phyloP scores from a whole-genome alignment of 2,888 invertebrate species.

The Nematopogon swammerdamellus region DNA sequence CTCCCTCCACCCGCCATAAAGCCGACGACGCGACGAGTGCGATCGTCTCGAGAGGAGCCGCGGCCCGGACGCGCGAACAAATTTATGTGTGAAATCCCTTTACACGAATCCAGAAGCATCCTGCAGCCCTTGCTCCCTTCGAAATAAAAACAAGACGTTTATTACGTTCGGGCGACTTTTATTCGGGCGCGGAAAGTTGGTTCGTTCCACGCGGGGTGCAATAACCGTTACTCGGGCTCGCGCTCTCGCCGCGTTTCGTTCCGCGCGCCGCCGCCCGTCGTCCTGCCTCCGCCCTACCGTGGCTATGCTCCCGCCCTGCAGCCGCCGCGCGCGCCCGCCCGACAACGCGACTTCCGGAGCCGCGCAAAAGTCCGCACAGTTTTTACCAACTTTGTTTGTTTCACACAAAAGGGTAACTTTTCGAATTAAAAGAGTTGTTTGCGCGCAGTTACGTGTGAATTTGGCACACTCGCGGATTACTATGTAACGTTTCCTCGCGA shows the following conservation, averaged over 20 bases:
- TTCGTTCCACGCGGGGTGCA: not conserved
- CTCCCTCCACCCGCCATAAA: not conserved
- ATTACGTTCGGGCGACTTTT: constrained; percentile 30
- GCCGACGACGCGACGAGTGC: not conserved
- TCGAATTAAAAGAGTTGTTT: not conserved
- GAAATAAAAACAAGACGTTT: constrained; percentile 31
- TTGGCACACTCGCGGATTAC: not conserved
- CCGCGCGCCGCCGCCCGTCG: too few species aligned
- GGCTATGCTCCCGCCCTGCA: too few species aligned
- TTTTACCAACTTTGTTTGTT: not conserved
- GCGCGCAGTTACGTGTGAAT: not conserved
- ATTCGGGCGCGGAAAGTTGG: not conserved
- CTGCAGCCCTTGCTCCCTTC: constrained; percentile 14
- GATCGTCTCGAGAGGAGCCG: not conserved
- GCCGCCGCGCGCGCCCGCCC: not conserved
- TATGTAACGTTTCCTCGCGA: not conserved
- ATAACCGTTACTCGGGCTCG: not conserved
- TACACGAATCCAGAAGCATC: not conserved
- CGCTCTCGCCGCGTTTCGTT: not conserved
- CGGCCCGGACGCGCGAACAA: not conserved
- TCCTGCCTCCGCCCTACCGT: too few species aligned
- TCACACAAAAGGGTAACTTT: not conserved
- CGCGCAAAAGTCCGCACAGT: not conserved
- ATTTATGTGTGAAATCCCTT: not conserved
- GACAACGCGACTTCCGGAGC: too few species aligned